Percentiles rank a stretch among this genome's conserved stretches.
phyloP scores from a whole-genome alignment of 2,113 vertebrate genomes.

The Eurystomus gularis region DNA sequence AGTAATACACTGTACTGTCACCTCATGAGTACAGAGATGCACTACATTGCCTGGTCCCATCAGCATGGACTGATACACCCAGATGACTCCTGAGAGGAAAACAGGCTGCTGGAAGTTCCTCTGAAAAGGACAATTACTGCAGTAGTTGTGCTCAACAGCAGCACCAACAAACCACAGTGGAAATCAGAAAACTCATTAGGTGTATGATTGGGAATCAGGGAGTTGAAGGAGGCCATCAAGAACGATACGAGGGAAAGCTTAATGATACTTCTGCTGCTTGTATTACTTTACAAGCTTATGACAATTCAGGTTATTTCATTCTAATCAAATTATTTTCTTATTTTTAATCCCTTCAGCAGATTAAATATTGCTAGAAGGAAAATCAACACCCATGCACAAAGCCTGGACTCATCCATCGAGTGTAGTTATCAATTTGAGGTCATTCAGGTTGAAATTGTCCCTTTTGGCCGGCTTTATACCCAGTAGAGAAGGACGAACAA shows the following conservation, averaged over 20 bases:
- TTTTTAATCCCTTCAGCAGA: slow-evolving; percentile 26
- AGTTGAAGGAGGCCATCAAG: neutral
- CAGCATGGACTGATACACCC: rapidly evolving
- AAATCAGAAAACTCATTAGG: neutral
- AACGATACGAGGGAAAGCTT: neutral
- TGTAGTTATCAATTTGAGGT: neutral
- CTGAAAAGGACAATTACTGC: neutral
- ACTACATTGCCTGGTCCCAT: neutral
- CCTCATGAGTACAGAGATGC: neutral
- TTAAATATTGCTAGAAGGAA: neutral
- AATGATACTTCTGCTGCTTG: neutral
- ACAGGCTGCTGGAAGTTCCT: neutral
- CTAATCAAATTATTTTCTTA: neutral
- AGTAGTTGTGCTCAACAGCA: neutral
- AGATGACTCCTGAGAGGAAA: neutral
- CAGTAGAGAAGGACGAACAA: neutral
- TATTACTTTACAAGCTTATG: neutral
- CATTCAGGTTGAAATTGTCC: neutral
- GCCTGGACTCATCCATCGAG: neutral
- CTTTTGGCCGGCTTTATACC: neutral
- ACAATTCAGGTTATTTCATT: neutral
- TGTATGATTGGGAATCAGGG: neutral
- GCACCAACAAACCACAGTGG: neutral
- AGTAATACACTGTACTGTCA: neutral
- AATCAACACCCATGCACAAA: neutral